Base-by-base conservation (phyloP, 2,888 invertebrate genomes). In the Phragmatobia fuliginosa region DNA sequence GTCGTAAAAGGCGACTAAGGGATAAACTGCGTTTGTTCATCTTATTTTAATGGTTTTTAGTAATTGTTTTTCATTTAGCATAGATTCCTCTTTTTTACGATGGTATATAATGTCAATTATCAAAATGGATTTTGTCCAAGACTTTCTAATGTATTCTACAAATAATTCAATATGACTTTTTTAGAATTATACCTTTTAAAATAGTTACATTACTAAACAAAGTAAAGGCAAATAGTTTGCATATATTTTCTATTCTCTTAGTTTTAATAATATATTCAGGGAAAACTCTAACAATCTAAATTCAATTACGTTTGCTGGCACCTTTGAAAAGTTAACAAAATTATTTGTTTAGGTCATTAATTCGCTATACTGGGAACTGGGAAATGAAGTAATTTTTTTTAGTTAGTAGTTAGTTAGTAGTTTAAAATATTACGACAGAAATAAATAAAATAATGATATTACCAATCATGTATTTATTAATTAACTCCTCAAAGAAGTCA, bases 221-320 rank as follows among this genome's bases (percentile, higher is more conserved):
- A n/a, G 45, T n/a, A 7, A 10, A n/a, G n/a, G 10, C 45, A 21
- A 49, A 49, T 49, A 49, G 21, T n/a, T 21, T 49, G 8, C 8
- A n/a, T 10, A 49, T 49, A 49, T 49, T 49, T 21, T 49, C 8
- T 49, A 21, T 49, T n/a, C n/a, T 49, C 21, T 7, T 6, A 11
- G 14, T 52, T 25, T 25, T 25, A 63, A 32, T 63, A 45, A 49
- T 32, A 5, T 45, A n/a, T 62, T 32, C 31, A 31, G 45, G 45
- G 61, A 66, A 49, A 21, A 33, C 41, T n/a, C 21, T 32, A 49
- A 49, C 32, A 63, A 63, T 45, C 21, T 63, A 52, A 58, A 45
- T 32, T 63, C 49, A 63, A 32, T 45, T 63, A 32, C 25, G 25
- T 63, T 63, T 63, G n/a, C 52, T 11, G 62, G 45, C 32, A 63